Conservation (phyloP, 2,113 vertebrate genomes). For the Semicossyphus pulcher region DNA sequence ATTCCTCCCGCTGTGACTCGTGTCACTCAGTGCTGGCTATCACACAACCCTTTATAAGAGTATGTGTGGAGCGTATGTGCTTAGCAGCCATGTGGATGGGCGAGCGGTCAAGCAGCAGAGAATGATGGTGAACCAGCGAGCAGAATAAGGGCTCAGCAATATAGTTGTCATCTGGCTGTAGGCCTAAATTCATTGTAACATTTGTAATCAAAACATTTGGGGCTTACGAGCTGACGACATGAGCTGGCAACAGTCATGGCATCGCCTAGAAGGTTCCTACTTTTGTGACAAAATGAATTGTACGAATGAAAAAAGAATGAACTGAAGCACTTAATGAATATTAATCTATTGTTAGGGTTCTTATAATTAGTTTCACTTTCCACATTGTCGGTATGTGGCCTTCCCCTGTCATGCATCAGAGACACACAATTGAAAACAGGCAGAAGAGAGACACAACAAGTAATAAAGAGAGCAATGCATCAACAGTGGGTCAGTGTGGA, state of each 20-base stretch:
- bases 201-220: not conserved
- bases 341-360: not conserved
- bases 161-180: too few species aligned
- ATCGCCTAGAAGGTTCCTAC: not conserved
- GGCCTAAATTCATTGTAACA: not conserved
- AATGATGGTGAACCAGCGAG: too few species aligned
- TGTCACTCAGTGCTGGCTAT: too few species aligned
- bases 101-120: too few species aligned
- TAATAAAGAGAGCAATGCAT: constrained; percentile 19
- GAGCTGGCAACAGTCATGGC: too few species aligned
- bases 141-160: too few species aligned
- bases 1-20: too few species aligned
- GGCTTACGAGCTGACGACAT: not conserved
- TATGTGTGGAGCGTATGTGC: too few species aligned
- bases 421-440: constrained; percentile 61
- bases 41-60: too few species aligned
- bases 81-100: too few species aligned
- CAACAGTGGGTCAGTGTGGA: constrained; percentile 31
- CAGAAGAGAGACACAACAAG: constrained; percentile 21
- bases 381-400: constrained; percentile 32
- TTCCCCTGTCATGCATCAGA: constrained; percentile 30
- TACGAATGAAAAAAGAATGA: not conserved
- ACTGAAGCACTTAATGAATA: not conserved
- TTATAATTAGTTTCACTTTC: constrained; percentile 34
- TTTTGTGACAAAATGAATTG: not conserved